Percentiles rank a stretch among this genome's conserved stretches.
phyloP scores from a whole-genome alignment of 1,140 invertebrate species.

The Amyelois transitella region DNA sequence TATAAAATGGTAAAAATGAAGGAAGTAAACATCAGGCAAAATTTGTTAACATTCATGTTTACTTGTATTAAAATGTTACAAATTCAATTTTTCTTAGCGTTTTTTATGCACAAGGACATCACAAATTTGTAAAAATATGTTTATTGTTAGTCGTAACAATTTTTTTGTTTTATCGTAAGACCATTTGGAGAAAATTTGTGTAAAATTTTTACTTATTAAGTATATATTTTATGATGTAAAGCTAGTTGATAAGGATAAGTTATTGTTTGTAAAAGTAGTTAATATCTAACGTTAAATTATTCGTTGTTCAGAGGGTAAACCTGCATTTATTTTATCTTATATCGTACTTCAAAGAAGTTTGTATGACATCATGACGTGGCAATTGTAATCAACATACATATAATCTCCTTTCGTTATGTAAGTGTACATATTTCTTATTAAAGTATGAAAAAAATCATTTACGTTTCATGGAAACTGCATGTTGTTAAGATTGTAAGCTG shows the following conservation, averaged over 20 bases:
- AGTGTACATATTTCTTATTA: constrained; percentile 47
- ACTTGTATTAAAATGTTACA: too few relatives aligned
- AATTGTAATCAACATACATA: constrained; percentile 27
- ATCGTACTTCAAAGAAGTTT: constrained; percentile 37
- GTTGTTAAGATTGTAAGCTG: constrained; percentile 64
- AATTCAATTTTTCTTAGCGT: too few relatives aligned
- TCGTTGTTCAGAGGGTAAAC: constrained; percentile 32
- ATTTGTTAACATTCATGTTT: too few relatives aligned
- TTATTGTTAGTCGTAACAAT: not conserved
- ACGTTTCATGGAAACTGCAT: constrained; percentile 65
- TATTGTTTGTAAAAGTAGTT: constrained; percentile 25
- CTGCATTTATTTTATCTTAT: constrained; percentile 14
- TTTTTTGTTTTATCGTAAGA: not conserved
- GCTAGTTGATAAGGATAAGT: constrained; percentile 18
- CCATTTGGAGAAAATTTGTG: constrained; percentile 22
- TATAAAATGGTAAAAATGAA: too few relatives aligned
- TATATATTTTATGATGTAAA: constrained; percentile 40
- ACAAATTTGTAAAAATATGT: not conserved
- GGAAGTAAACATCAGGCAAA: too few relatives aligned
- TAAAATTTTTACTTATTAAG: constrained; percentile 48
- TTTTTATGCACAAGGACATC: too few relatives aligned
- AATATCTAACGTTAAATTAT: not conserved
- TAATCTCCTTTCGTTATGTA: constrained; percentile 28
- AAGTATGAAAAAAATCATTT: constrained; percentile 39
- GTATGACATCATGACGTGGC: constrained; percentile 10